These are phyloP conservation scores for Spea hammondii DNA, from an alignment of 2,797 vertebrate genomes.

Conservation along the genomic window DNA sequence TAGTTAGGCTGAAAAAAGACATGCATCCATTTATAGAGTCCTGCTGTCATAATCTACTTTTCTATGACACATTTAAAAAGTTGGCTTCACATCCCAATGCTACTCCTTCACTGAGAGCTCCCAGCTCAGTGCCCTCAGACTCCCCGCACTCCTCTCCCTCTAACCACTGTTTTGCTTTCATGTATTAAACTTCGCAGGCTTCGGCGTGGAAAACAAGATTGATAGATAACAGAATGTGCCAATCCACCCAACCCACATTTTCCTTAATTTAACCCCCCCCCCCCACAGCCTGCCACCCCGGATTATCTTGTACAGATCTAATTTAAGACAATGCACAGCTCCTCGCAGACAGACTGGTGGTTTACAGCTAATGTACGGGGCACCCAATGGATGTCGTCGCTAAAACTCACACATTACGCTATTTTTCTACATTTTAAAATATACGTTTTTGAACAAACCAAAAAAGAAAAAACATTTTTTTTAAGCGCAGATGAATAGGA, in stretches of 20 bases:
- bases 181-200: constrained; percentile 34
- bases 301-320: neutral
- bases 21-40: too few species aligned
- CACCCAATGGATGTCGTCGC: neutral
- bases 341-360: neutral
- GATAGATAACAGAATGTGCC: constrained; percentile 51
- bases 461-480: too few species aligned
- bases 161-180: constrained; percentile 12
- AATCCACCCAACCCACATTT: constrained; percentile 45
- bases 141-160: neutral
- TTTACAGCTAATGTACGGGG: neutral
- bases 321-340: neutral
- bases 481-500: too few species aligned
- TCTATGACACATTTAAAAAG: too few species aligned
- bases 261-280: constrained; percentile 38
- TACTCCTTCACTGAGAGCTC: too few species aligned
- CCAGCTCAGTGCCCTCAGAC: neutral
- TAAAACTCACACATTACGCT: neutral
- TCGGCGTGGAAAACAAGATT: constrained; percentile 45
- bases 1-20: too few species aligned
- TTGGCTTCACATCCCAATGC: too few species aligned
- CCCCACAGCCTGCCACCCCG: constrained; percentile 6
- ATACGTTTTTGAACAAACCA: too few species aligned
- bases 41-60: too few species aligned
- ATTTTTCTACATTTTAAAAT: too few species aligned